Conservation (phyloP, 1,140 invertebrate genomes). For the Bursaphelenchus mucronatus region DNA sequence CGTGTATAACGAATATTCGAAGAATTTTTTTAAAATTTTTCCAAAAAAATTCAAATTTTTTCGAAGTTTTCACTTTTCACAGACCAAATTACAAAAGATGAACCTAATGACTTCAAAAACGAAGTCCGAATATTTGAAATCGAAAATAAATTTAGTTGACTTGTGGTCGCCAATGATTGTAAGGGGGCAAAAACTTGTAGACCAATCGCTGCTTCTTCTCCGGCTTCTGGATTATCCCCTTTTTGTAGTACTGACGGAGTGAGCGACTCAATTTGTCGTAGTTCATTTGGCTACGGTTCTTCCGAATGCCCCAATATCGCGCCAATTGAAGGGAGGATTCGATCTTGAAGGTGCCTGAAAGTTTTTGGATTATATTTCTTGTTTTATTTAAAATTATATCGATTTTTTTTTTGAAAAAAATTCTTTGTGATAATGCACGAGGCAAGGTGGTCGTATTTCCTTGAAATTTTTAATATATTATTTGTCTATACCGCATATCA, state of each 20-base stretch:
- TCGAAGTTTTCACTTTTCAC: too few species aligned
- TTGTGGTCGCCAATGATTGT: conserved; percentile 42
- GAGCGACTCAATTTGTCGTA: conserved; percentile 97
- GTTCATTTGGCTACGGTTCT: conserved; percentile 98
- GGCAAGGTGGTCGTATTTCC: too few species aligned
- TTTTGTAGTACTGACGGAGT: conserved; percentile 98
- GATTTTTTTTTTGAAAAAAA: conserved; percentile 11
- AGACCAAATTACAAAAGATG: too few species aligned
- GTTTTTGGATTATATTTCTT: conserved; percentile 1
- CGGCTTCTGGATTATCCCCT: conserved; percentile 99
- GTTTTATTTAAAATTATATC: conserved; percentile 13
- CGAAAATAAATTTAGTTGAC: too few species aligned
- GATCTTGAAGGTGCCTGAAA: conserved; percentile 86
- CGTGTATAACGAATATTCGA: too few species aligned
- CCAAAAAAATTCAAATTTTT: too few species aligned
- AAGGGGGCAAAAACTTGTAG: conserved; percentile 77
- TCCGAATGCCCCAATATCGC: conserved; percentile 87
- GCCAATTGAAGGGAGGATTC: conserved; percentile 94
- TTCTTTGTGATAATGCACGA: neutral
- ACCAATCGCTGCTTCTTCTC: conserved; percentile 92
- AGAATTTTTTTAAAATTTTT: too few species aligned
- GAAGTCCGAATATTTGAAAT: too few species aligned
- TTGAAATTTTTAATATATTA: neutral
- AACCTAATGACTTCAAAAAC: too few species aligned
- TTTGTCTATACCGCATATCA: too few species aligned